phyloP scores from a whole-genome alignment of 2,797 vertebrate genomes.

The Ctenosaura bakeri region DNA sequence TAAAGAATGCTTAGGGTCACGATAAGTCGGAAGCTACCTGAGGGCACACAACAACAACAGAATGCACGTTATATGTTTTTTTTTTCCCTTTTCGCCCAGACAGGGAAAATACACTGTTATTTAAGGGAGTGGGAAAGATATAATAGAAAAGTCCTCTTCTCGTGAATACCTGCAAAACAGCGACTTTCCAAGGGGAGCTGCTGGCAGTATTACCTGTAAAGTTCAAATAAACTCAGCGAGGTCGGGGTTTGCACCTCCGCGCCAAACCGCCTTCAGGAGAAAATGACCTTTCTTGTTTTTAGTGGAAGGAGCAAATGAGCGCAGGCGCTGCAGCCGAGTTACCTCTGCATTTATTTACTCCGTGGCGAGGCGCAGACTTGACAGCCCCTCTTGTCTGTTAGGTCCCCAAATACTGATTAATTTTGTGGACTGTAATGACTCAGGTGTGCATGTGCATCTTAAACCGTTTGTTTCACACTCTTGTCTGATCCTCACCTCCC shows the following conservation, averaged over 20 bases:
- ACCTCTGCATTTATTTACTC: background rate
- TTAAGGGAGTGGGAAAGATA: too few species aligned
- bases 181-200: background rate
- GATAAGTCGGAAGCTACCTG: background rate
- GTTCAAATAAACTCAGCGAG: background rate
- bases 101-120: background rate
- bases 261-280: background rate
- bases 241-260: too few species aligned
- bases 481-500: background rate
- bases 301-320: constrained; percentile 21
- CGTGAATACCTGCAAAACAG: background rate
- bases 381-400: constrained; percentile 10
- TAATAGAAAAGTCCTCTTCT: background rate
- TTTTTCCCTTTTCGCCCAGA: too few species aligned
- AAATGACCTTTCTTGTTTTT: constrained; percentile 33
- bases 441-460: background rate
- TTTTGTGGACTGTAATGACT: background rate
- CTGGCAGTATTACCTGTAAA: too few species aligned
- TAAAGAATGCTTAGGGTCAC: too few species aligned
- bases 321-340: background rate
- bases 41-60: too few species aligned
- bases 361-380: background rate
- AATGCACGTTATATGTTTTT: background rate
- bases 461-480: background rate
- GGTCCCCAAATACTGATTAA: constrained; percentile 7